Percentiles rank a stretch among this genome's conserved stretches.
Evolutionary conservation across 2,888 invertebrate species (phyloP).

Genomic region (Ommatoiulus sabulosus): DNA sequence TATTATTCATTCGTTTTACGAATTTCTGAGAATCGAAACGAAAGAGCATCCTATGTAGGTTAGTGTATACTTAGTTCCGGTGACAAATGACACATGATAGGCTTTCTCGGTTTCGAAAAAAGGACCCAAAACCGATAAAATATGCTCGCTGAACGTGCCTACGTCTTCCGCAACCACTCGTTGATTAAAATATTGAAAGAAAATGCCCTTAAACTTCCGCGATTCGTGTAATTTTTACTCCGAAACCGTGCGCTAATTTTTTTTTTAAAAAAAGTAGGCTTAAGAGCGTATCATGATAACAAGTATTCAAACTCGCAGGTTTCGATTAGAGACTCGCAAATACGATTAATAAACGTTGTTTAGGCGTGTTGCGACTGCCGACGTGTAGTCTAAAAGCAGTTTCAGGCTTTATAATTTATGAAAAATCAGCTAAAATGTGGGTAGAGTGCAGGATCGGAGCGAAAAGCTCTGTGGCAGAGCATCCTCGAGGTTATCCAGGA

Average conservation of each 20-base stretch:
- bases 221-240: background rate
- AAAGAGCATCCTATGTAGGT: background rate
- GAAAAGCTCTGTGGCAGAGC: background rate
- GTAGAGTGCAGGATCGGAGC: background rate
- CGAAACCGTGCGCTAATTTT: background rate
- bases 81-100: conserved; percentile 1
- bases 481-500: conserved; percentile 1
- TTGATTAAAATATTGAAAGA: background rate
- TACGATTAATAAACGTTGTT: background rate
- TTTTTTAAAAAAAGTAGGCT: background rate
- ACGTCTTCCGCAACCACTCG: background rate
- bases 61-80: background rate
- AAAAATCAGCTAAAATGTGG: background rate
- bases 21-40: background rate
- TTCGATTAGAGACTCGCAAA: background rate
- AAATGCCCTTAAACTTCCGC: background rate
- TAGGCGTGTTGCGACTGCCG: background rate
- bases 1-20: background rate
- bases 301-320: background rate
- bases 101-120: background rate
- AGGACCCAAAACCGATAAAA: background rate
- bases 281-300: background rate
- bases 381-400: background rate
- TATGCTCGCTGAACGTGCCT: background rate
- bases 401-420: background rate